A percentile compares a stretch with the other conserved stretches of the same genome.
These are phyloP conservation scores for Trissoscelio sp. DNA, from an alignment of 2,888 invertebrate species.

Conservation along the genomic window DNA sequence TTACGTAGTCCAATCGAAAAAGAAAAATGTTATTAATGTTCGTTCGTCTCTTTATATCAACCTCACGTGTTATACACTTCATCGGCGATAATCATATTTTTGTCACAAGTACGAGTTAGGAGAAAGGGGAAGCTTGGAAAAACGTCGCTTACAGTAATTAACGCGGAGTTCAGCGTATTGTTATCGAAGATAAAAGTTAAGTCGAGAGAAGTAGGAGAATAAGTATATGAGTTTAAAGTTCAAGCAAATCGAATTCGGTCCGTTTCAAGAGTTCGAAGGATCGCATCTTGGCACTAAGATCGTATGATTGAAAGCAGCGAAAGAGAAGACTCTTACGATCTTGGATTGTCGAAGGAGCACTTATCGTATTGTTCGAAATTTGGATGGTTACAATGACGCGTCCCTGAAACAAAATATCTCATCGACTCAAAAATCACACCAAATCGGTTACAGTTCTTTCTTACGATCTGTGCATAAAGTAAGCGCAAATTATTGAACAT, in stretches of 20 bases:
- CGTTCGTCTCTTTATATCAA: constrained; percentile 9
- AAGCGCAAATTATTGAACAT: background rate
- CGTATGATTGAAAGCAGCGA: constrained; percentile 37
- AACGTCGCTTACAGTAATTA: constrained; percentile 29
- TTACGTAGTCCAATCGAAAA: constrained; percentile 17
- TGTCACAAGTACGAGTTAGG: constrained; percentile 28
- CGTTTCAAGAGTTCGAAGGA: constrained; percentile 20
- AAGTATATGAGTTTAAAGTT: constrained; percentile 21
- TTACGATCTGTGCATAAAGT: background rate
- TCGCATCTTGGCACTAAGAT: constrained; percentile 59
- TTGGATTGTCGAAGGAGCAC: constrained; percentile 59
- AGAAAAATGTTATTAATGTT: constrained; percentile 10
- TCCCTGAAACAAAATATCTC: constrained; percentile 13
- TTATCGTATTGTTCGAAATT: constrained; percentile 21
- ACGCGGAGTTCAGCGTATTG: constrained; percentile 7
- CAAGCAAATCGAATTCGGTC: constrained; percentile 23
- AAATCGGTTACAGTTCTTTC: background rate
- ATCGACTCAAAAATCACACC: constrained; percentile 19
- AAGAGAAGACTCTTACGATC: constrained; percentile 27
- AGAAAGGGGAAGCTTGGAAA: constrained; percentile 45
- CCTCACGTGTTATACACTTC: constrained; percentile 8
- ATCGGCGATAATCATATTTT: constrained; percentile 15
- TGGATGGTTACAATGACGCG: constrained; percentile 13
- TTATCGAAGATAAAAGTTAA: constrained; percentile 28
- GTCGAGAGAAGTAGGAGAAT: constrained; percentile 27